Evolutionary conservation across 1,140 invertebrate species (phyloP), one percentile per base, ranked within the genome.

Genomic region (Goniozus legneri): DNA sequence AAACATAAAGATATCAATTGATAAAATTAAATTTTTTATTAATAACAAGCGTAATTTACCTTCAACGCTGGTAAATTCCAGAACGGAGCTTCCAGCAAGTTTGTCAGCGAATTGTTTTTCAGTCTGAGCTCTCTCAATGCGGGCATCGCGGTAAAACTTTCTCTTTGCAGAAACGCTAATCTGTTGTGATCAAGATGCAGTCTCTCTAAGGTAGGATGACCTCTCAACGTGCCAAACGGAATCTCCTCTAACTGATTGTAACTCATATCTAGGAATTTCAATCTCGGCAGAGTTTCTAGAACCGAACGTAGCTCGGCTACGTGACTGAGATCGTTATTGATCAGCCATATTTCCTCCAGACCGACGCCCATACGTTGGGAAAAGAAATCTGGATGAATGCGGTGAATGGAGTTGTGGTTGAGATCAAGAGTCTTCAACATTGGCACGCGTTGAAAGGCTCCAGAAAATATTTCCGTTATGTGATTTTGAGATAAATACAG

Each of bases 61-160:
- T 91, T 91, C 3, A 91, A 72, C 6, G 84, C 80, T 1, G 88
- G 89, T 10, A 91, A 71, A 75, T 91, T 87, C 88, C 88, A 91
- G 59, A 87, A 84, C 1, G 88, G 86, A 8, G 78, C 75, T 56
- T 85, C 82, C n/a, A 71, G 43, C 3, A 76, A 54, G 54, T 81
- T 79, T 1, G 80, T 81, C 13, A 91, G 65, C 3, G 86, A 88
- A 65, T 92, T 92, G 58, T 92, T 90, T 36, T 81, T 81, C 40
- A 92, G 73, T 54, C 88, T 77, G 14, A 94, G 73, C 67, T 92
- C 89, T 38, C 87, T 76, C 12, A 94, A 67, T 0, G 87, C 86
- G 1, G 90, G 89, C 84, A 92, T 89, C 12, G 84, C 84, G 47
- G 82, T 79, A 63, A 93, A 86, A 2, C 87, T 85, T 57, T 89